phyloP scores from a whole-genome alignment of 2,797 vertebrate genomes.

The Bufotes viridis region DNA sequence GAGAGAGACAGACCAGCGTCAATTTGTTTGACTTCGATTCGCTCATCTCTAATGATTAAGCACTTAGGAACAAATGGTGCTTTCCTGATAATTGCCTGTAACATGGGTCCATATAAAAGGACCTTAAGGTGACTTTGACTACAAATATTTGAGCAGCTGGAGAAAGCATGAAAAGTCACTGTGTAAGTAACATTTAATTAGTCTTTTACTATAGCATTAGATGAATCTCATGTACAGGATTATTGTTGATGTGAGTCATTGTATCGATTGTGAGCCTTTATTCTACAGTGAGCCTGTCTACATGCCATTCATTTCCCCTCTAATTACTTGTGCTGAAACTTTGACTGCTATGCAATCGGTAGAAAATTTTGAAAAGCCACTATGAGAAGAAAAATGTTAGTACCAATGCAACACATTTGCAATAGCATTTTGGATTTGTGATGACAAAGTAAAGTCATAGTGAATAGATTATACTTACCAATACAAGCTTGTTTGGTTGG shows the following conservation, averaged over 20 bases:
- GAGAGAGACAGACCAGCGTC: too few relatives aligned
- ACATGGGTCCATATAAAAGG: too few relatives aligned
- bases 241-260: neutral
- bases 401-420: neutral
- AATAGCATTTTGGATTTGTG: neutral
- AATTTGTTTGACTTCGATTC: too few relatives aligned
- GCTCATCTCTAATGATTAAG: too few relatives aligned
- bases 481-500: conserved; percentile 77
- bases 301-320: neutral
- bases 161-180: too few relatives aligned
- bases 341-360: neutral
- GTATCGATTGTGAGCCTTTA: neutral
- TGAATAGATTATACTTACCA: conserved; percentile 68
- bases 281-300: too few relatives aligned
- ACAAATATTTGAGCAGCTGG: neutral
- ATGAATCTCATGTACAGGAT: neutral
- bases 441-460: neutral
- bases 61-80: too few relatives aligned
- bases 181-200: neutral
- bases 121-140: too few relatives aligned
- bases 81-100: too few relatives aligned
- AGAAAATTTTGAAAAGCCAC: neutral
- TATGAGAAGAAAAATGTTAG: neutral
- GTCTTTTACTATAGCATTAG: neutral
- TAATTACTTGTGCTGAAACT: neutral